Conservation (phyloP, 2,888 invertebrate species). For the Luperina testacea region DNA sequence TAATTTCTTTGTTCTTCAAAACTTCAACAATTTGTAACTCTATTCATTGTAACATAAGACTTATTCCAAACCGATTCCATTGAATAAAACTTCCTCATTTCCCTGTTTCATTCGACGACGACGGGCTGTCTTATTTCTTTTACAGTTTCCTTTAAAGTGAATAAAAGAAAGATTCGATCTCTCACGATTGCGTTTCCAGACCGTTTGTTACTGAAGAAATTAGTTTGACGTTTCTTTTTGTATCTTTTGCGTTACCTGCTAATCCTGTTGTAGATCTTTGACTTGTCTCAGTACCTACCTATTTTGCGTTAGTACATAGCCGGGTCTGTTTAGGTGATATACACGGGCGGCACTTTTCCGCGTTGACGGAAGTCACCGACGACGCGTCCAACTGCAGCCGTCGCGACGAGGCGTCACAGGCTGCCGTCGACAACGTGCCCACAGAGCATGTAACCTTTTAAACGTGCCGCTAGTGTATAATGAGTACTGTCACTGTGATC, state of each 20-base stretch:
- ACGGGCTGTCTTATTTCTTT: constrained; percentile 4
- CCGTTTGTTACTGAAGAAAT: not conserved
- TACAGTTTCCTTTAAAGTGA: constrained; percentile 5
- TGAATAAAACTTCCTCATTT: constrained; percentile 21
- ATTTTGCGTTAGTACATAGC: not conserved
- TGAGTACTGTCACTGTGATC: not conserved
- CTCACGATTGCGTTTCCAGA: constrained; percentile 6
- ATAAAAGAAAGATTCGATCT: constrained; percentile 19
- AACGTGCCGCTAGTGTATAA: too few relatives aligned
- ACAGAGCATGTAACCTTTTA: too few relatives aligned
- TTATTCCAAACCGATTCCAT: not conserved
- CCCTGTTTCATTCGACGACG: not conserved
- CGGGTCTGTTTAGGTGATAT: not conserved
- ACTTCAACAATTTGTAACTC: not conserved
- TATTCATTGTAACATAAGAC: not conserved
- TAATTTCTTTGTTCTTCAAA: not conserved
- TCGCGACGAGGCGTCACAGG: too few relatives aligned
- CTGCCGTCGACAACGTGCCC: too few relatives aligned
- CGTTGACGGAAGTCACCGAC: not conserved
- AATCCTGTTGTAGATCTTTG: too few relatives aligned
- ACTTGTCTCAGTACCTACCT: not conserved
- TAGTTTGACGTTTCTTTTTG: not conserved
- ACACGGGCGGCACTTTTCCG: too few relatives aligned
- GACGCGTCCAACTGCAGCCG: not conserved
- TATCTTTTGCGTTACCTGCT: not conserved